phyloP scores from a whole-genome alignment of 2,888 invertebrate species.

The Campoplex nolae region DNA sequence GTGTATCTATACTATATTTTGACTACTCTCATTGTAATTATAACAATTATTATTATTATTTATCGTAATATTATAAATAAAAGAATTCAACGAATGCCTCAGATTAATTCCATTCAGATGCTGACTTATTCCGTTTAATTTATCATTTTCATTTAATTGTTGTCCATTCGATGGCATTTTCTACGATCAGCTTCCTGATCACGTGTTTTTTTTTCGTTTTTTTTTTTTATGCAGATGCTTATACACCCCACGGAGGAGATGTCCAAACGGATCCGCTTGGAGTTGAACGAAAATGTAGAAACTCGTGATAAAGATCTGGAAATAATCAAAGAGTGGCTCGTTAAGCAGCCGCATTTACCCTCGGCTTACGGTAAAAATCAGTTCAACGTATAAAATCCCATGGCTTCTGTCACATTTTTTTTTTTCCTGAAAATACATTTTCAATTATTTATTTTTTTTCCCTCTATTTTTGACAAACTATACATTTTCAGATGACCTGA shows the following conservation, averaged over 20 bases:
- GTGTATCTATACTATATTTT: not conserved
- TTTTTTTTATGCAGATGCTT: conserved; percentile 84
- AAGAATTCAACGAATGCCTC: not conserved
- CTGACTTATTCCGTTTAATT: not conserved
- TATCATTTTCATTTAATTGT: not conserved
- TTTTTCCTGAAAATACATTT: not conserved
- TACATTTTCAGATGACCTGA: conserved; percentile 88
- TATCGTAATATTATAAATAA: not conserved
- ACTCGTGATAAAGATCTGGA: conserved; percentile 87
- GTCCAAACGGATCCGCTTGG: conserved; percentile 88
- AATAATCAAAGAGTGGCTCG: conserved; percentile 88
- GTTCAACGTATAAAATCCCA: not conserved
- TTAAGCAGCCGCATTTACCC: conserved; percentile 88
- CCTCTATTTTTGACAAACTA: not conserved
- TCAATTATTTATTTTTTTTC: not conserved
- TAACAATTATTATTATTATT: not conserved
- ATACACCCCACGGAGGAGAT: conserved; percentile 89
- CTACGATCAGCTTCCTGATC: not conserved
- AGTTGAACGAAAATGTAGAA: conserved; percentile 88
- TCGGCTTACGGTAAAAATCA: conserved; percentile 76
- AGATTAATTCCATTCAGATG: too few species aligned
- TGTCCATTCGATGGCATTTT: not conserved
- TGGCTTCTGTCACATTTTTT: not conserved
- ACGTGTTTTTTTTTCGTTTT: conserved; percentile 39
- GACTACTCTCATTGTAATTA: not conserved